These are phyloP conservation scores for Pipra filicauda DNA, from an alignment of 2,113 vertebrate genomes.

Conservation along the genomic window DNA sequence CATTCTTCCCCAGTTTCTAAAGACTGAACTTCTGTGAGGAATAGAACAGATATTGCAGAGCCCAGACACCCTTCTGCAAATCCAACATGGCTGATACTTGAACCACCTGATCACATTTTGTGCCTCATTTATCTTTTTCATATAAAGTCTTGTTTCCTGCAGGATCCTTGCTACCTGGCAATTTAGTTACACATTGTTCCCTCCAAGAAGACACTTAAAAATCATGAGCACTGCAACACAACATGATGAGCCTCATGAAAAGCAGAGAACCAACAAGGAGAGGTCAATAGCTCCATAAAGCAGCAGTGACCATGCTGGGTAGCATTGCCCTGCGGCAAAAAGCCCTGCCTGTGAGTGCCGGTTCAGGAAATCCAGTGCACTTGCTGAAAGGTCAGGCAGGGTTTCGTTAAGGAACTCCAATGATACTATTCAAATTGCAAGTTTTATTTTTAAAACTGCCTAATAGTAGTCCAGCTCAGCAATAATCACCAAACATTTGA, in stretches of 20 bases:
- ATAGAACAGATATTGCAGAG: not conserved
- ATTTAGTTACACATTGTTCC: not conserved
- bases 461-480: not conserved
- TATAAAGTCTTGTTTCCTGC: not conserved
- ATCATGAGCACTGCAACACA: not conserved
- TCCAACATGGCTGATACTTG: rapidly evolving
- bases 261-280: not conserved
- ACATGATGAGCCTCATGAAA: not conserved
- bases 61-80: not conserved
- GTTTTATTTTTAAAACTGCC: not conserved
- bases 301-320: not conserved
- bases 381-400: not conserved
- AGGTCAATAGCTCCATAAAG: not conserved
- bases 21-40: not conserved
- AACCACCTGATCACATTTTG: not conserved
- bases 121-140: not conserved
- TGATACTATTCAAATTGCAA: not conserved
- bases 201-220: not conserved
- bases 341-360: rapidly evolving
- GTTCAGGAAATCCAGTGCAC: not conserved
- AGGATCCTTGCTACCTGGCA: not conserved
- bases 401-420: not conserved
- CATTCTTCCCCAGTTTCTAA: not conserved
- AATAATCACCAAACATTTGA: not conserved
- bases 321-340: not conserved